Conservation (phyloP, 2,797 vertebrate genomes). For the Xyrichtys novacula region DNA sequence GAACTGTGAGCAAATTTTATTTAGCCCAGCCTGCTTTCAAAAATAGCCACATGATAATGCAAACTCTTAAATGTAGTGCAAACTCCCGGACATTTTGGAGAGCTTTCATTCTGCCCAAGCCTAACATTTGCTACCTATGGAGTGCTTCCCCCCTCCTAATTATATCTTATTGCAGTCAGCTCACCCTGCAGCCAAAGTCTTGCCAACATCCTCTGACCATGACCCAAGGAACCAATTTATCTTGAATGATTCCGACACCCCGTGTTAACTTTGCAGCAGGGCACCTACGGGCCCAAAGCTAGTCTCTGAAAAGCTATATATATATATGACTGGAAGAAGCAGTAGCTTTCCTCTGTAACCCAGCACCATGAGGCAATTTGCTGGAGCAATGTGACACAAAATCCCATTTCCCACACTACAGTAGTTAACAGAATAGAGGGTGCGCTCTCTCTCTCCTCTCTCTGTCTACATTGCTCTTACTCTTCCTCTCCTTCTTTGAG, state of each 20-base stretch:
- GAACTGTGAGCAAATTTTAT: too few species aligned
- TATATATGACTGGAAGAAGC: constrained; percentile 58
- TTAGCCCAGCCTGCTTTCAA: background rate
- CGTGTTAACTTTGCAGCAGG: constrained; percentile 37
- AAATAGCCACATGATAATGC: background rate
- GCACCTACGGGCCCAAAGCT: constrained; percentile 38
- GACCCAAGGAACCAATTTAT: constrained; percentile 42
- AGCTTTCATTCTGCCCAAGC: background rate
- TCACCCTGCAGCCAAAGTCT: background rate
- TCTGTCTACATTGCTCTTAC: constrained; percentile 22
- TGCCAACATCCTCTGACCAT: constrained; percentile 13
- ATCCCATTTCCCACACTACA: constrained; percentile 72
- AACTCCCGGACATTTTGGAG: background rate
- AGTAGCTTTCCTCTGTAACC: constrained; percentile 55
- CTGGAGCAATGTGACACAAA: constrained; percentile 70
- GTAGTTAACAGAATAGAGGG: constrained; percentile 68
- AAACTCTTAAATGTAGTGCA: too few species aligned
- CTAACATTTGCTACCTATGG: background rate
- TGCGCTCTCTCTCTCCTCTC: constrained; percentile 9
- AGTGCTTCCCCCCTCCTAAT: background rate
- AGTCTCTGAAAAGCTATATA: constrained; percentile 53
- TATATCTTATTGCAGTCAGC: background rate
- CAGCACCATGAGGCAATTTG: constrained; percentile 63
- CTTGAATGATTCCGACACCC: constrained; percentile 35
- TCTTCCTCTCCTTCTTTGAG: constrained; percentile 12